Conservation (phyloP, 2,888 invertebrate genomes). For the Argyra leucocephala region DNA sequence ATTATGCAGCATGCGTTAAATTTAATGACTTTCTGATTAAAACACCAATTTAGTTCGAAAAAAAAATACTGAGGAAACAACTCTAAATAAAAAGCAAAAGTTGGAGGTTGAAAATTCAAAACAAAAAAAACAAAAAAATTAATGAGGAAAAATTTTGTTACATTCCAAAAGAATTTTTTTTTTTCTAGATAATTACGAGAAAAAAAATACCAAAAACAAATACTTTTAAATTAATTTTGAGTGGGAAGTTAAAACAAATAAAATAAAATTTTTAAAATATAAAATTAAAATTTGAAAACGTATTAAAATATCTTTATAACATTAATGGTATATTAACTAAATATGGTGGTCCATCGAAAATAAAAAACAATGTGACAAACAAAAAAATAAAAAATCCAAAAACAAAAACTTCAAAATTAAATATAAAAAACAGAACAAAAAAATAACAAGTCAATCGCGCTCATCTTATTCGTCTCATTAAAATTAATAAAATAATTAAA, state of each 20-base stretch:
- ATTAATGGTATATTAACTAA: background rate
- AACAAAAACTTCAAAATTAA: background rate
- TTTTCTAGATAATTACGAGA: too few relatives aligned
- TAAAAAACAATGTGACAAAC: too few relatives aligned
- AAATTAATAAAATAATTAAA: background rate
- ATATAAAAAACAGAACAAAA: background rate
- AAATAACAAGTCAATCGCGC: background rate
- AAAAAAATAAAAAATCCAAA: background rate
- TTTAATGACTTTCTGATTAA: slow-evolving; percentile 10
- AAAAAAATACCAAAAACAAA: too few relatives aligned
- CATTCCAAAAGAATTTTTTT: too few relatives aligned
- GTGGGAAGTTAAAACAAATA: slow-evolving; percentile 4
- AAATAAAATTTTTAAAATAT: background rate
- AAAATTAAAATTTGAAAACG: background rate
- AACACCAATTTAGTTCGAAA: background rate
- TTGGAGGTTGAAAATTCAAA: background rate
- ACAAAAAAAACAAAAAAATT: background rate
- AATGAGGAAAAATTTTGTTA: background rate
- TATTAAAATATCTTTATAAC: background rate
- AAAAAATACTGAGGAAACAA: background rate
- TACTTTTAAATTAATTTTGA: background rate
- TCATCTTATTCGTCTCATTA: slow-evolving; percentile 1
- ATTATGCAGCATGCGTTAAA: slow-evolving; percentile 16
- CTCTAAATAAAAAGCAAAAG: background rate
- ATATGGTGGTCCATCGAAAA: background rate